phyloP scores from a whole-genome alignment of 2,113 vertebrate species.

The Bothrops jararaca region DNA sequence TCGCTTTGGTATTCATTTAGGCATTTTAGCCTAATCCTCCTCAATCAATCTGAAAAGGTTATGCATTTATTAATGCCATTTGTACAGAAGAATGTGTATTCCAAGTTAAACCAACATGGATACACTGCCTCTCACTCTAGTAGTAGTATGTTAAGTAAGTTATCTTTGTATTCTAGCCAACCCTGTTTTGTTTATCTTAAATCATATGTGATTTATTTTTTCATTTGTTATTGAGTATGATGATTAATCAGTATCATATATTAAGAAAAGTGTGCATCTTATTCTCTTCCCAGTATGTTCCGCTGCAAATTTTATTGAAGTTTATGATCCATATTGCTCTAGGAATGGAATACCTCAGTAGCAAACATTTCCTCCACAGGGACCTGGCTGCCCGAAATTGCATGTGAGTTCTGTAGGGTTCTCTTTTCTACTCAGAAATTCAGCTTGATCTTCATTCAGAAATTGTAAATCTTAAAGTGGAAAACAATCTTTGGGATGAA shows the following conservation, averaged over 20 bases:
- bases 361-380: conserved; percentile 88
- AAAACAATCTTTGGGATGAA: background rate
- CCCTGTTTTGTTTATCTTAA: background rate
- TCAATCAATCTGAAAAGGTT: background rate
- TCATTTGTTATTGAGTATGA: background rate
- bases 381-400: conserved; percentile 96
- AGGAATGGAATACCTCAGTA: conserved; percentile 97
- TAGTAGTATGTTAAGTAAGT: background rate
- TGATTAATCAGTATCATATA: background rate
- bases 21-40: background rate
- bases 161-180: background rate
- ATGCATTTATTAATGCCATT: background rate
- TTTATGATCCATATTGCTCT: conserved; percentile 94
- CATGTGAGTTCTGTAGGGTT: conserved; percentile 78
- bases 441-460: background rate
- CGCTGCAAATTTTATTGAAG: conserved; percentile 86
- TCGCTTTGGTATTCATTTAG: background rate
- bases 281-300: conserved; percentile 74
- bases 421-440: background rate
- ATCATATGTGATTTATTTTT: background rate
- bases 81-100: background rate
- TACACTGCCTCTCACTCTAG: background rate
- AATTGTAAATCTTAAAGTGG: background rate
- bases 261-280: background rate
- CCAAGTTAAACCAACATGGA: background rate